phyloP scores from a whole-genome alignment of 2,797 vertebrate genomes.

The Silurus lanzhouensis region DNA sequence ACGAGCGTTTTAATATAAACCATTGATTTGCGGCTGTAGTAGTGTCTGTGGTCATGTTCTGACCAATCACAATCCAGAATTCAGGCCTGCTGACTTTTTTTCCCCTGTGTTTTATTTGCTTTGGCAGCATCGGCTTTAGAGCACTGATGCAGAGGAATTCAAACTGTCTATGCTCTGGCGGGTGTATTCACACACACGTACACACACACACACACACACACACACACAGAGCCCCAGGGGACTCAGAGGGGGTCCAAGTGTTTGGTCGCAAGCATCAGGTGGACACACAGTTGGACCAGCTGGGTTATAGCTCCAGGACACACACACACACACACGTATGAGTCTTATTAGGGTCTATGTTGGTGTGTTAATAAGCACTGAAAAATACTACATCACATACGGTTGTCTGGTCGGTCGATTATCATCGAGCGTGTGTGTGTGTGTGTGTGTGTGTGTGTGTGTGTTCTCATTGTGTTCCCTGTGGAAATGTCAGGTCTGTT shows the following conservation, averaged over 20 bases:
- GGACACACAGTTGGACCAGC: slow-evolving; percentile 22
- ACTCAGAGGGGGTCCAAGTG: slow-evolving; percentile 13
- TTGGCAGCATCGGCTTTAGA: background rate
- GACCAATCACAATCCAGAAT: background rate
- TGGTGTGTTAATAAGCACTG: background rate
- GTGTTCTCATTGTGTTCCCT: background rate
- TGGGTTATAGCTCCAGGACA: slow-evolving; percentile 2
- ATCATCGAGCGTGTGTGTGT: slow-evolving; percentile 1
- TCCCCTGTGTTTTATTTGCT: background rate
- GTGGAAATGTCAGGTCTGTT: slow-evolving; percentile 70
- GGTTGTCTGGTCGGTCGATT: background rate
- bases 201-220: slow-evolving; percentile 29
- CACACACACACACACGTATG: slow-evolving; percentile 23
- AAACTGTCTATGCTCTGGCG: background rate
- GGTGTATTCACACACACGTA: background rate
- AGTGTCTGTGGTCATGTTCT: background rate
- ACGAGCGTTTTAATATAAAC: background rate
- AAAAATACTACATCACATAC: slow-evolving; percentile 10
- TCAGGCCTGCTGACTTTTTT: background rate
- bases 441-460: background rate
- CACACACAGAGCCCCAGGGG: background rate
- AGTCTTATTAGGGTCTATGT: slow-evolving; percentile 18
- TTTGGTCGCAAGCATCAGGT: slow-evolving; percentile 26
- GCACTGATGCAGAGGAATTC: background rate
- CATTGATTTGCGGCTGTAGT: background rate